Percentiles rank a stretch among this genome's conserved stretches.
phyloP scores from a whole-genome alignment of 2,797 vertebrate genomes.

The Bradypus variegatus region DNA sequence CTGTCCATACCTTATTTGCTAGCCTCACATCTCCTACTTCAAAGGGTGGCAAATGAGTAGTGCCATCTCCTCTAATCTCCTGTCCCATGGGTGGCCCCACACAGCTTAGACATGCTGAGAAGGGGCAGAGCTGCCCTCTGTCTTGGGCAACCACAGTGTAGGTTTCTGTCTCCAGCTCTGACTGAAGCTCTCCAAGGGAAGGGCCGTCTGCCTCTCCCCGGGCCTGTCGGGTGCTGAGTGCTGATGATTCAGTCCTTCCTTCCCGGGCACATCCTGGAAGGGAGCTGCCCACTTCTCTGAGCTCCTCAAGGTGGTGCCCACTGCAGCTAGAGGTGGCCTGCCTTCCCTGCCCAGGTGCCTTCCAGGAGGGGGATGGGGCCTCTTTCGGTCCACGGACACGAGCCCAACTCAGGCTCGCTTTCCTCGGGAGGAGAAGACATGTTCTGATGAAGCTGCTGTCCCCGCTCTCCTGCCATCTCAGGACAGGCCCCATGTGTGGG shows the following conservation, averaged over 20 bases:
- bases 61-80: neutral
- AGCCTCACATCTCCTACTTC: neutral
- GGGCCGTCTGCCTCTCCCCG: neutral
- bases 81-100: too few species aligned
- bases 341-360: neutral
- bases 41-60: neutral
- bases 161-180: neutral
- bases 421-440: neutral
- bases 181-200: neutral
- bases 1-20: neutral
- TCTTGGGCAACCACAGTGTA: neutral
- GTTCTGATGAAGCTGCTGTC: neutral
- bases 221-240: neutral
- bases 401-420: neutral
- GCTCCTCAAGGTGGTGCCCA: neutral
- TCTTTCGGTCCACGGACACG: accelerated
- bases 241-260: neutral
- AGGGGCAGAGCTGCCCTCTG: neutral
- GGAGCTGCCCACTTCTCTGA: neutral
- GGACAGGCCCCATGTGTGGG: neutral
- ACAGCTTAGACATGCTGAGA: neutral
- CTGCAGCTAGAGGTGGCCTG: neutral
- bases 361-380: neutral
- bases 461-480: neutral
- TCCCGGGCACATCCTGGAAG: neutral